Conservation (phyloP, 2,797 vertebrate species). For the Alcedo atthis region DNA sequence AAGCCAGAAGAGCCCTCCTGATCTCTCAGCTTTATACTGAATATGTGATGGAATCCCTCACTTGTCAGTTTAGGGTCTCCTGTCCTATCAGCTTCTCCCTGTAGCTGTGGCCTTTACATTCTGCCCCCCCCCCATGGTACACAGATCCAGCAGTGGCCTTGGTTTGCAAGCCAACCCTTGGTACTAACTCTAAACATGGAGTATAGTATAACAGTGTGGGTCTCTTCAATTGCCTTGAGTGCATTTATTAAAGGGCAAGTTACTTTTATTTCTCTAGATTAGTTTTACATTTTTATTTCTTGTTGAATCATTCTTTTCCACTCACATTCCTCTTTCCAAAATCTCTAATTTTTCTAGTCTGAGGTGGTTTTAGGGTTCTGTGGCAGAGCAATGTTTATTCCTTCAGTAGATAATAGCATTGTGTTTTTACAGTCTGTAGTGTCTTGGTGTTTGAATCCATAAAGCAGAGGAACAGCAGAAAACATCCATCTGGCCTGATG, state of each 20-base stretch:
- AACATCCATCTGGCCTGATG: slow-evolving; percentile 14
- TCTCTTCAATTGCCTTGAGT: not conserved
- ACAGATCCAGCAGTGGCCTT: too few relatives aligned
- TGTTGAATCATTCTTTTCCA: not conserved
- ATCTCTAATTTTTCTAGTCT: not conserved
- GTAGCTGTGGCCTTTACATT: too few relatives aligned
- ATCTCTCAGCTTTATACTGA: too few relatives aligned
- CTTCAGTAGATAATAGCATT: not conserved
- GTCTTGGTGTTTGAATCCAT: not conserved
- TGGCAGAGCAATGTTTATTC: not conserved
- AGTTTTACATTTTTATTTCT: not conserved
- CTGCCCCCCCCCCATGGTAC: too few relatives aligned
- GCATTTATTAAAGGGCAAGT: not conserved
- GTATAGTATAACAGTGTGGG: not conserved
- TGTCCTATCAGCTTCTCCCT: too few relatives aligned
- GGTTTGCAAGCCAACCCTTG: too few relatives aligned
- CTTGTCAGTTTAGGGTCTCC: too few relatives aligned
- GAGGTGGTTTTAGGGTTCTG: not conserved
- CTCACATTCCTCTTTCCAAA: accelerated
- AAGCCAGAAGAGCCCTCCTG: too few relatives aligned
- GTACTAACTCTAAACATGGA: too few relatives aligned
- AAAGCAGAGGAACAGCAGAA: not conserved
- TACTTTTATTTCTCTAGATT: not conserved
- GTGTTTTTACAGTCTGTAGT: not conserved
- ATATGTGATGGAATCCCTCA: too few relatives aligned